Conservation (phyloP, 2,113 vertebrate species). For the Zapornia atra region DNA sequence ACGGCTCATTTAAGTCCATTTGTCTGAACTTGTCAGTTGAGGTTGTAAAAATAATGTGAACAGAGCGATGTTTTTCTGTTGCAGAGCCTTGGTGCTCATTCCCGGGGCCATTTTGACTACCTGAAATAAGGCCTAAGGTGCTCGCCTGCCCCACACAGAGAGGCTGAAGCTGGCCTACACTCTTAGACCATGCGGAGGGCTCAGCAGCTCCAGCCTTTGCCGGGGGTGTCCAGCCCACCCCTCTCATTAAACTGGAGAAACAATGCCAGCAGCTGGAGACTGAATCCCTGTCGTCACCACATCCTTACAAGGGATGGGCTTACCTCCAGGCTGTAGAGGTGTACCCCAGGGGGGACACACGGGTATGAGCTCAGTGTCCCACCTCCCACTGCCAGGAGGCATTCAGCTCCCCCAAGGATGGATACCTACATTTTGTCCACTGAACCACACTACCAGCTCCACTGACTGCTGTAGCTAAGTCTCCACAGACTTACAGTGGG, state of each 20-base stretch:
- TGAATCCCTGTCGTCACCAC: not conserved
- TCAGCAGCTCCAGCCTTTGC: not conserved
- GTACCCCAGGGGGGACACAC: not conserved
- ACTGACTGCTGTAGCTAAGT: not conserved
- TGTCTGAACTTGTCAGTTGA: not conserved
- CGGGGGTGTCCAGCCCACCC: not conserved
- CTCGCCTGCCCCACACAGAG: not conserved
- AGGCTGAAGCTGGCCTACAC: not conserved
- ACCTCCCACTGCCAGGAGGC: not conserved
- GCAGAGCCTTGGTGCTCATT: not conserved
- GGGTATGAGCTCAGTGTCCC: not conserved
- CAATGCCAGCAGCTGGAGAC: not conserved
- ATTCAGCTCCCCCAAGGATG: not conserved
- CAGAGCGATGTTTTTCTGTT: not conserved
- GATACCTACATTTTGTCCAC: not conserved
- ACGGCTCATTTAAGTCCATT: not conserved
- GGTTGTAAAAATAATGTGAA: not conserved
- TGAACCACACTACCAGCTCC: not conserved
- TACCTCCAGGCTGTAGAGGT: not conserved
- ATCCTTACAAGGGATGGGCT: not conserved
- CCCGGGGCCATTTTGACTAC: not conserved
- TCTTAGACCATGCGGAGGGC: not conserved
- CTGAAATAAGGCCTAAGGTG: not conserved
- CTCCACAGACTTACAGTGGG: not conserved
- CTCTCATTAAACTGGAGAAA: not conserved